Evolutionary conservation across 1,140 invertebrate species (phyloP).

Genomic region (Uloborus diversus): DNA sequence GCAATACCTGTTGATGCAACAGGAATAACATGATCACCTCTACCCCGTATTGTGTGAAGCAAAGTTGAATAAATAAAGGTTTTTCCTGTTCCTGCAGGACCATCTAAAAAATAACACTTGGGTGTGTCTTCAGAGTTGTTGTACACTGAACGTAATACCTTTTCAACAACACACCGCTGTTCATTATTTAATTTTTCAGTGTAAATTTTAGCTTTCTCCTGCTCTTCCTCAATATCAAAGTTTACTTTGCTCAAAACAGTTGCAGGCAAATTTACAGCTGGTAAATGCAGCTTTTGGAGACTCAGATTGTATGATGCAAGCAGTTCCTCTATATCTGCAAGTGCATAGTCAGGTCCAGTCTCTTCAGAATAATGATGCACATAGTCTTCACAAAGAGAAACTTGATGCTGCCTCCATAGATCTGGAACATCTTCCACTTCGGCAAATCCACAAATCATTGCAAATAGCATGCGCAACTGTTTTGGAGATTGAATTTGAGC

Average conservation of each 20-base stretch:
- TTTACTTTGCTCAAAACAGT: background rate
- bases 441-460: too few species aligned
- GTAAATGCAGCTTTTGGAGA: too few species aligned
- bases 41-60: conserved; percentile 60
- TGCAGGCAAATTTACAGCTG: background rate
- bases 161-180: background rate
- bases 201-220: background rate
- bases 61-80: conserved; percentile 55
- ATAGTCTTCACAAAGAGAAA: conserved; percentile 8
- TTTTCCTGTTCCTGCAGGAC: too few species aligned
- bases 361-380: background rate
- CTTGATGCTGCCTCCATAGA: too few species aligned
- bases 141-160: too few species aligned
- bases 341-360: background rate
- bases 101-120: conserved; percentile 59
- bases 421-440: too few species aligned
- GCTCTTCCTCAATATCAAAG: conserved; percentile 18
- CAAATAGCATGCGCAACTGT: too few species aligned
- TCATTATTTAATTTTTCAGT: background rate
- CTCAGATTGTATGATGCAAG: too few species aligned
- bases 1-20: too few species aligned
- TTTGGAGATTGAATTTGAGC: too few species aligned
- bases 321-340: too few species aligned
- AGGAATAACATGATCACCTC: conserved; percentile 58
- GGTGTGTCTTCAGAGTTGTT: conserved; percentile 3